These are phyloP conservation scores for Drosophila navojoa DNA, from an alignment of 1,140 invertebrate genomes.

Conservation along the genomic window DNA sequence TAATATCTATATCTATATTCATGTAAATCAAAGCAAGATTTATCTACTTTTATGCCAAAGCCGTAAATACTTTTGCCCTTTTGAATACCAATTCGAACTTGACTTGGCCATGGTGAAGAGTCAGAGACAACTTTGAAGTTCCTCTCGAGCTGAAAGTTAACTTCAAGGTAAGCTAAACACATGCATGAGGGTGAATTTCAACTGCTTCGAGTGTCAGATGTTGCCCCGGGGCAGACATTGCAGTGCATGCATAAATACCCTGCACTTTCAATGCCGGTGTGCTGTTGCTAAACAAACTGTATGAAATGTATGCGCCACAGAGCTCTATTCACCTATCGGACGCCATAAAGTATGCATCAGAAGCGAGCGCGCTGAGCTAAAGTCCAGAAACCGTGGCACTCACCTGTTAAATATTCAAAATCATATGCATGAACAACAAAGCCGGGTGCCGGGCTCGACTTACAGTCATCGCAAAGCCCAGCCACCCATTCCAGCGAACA, in stretches of 20 bases:
- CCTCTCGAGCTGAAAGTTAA: too few relatives aligned
- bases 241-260: not conserved
- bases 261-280: not conserved
- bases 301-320: constrained; percentile 23
- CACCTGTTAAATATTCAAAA: constrained; percentile 80
- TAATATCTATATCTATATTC: too few relatives aligned
- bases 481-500: constrained; percentile 25
- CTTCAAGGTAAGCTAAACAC: not conserved
- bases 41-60: too few relatives aligned
- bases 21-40: too few relatives aligned
- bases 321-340: constrained; percentile 20
- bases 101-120: too few relatives aligned
- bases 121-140: too few relatives aligned
- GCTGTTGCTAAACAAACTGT: constrained; percentile 17
- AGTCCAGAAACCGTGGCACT: constrained; percentile 47
- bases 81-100: too few relatives aligned
- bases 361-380: constrained; percentile 52
- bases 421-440: constrained; percentile 68
- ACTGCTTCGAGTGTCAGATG: constrained; percentile 1
- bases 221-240: not conserved
- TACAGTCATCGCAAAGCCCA: not conserved
- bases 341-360: constrained; percentile 73
- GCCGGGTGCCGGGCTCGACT: constrained; percentile 9
- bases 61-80: too few relatives aligned
- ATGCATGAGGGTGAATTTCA: not conserved